Evolutionary conservation across 2,113 vertebrate genomes (phyloP), one percentile per base, ranked within the genome.

Genomic region (crab-eating macaque (Macaca fascicularis)): DNA sequence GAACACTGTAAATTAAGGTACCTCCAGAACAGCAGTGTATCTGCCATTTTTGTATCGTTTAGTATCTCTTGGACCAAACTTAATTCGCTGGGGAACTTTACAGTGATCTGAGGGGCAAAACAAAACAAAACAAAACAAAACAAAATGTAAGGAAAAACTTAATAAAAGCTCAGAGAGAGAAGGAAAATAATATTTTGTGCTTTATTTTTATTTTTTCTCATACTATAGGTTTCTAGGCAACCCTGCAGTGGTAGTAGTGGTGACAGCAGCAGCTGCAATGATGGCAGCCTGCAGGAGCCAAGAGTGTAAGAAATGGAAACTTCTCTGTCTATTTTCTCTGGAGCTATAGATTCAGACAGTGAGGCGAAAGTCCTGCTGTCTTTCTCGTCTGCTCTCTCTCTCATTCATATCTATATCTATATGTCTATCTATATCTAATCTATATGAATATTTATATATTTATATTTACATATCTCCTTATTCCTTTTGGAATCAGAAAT

Each of bases 241-340:
- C n/a, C n/a, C 38, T 88, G 45, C 1, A 8, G 25, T 25, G 12
- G 40, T 76, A 27, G 12, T n/a, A 14, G 30, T 6, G 8, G 43
- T 43, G 13, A 27, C 5, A 72, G n/a, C 25, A 35, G 40, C 43
- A 45, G 19, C 12, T 25, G 19, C 20, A 27, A 5, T 8, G 45
- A 38, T 30, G 3, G 35, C 27, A 48, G 75, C 10, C 38, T 69
- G 25, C 5, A 11, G 43, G 38, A 55, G n/a, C 38, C 25, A 40
- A 57, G 8, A 19, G 30, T n/a, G 0, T 35, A 69, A 40, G 43
- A 13, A n/a, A n/a, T 7, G 11, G 22, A 32, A 20, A 50, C 0
- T n/a, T 20, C 25, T 52, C 6, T 25, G 9, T 27, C 22, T 35
- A 3, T 27, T 43, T 35, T 72, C 40, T 43, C 19, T 22, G 27